Evolutionary conservation across 2,888 invertebrate species (phyloP).

Genomic region (Abrostola triplasia): DNA sequence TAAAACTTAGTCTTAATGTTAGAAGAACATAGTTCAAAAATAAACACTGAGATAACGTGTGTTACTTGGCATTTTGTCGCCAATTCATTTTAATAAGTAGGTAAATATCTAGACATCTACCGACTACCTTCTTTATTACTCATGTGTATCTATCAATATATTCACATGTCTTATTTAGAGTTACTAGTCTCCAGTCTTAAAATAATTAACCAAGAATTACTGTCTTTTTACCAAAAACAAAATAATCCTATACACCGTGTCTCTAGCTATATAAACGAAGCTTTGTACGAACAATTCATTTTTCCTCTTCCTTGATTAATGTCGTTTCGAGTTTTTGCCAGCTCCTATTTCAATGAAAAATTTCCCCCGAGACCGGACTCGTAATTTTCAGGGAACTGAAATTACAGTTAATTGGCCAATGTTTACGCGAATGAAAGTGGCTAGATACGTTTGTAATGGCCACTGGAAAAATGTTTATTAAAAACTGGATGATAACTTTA

Average conservation of each 20-base stretch:
- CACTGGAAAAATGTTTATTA: slow-evolving; percentile 22
- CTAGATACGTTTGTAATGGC: slow-evolving; percentile 43
- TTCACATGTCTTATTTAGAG: too few species aligned
- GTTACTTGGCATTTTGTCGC: too few species aligned
- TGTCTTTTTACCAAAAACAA: background rate
- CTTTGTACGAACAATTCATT: slow-evolving; percentile 50
- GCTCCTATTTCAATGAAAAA: slow-evolving; percentile 82
- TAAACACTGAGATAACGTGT: too few species aligned
- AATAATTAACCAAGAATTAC: background rate
- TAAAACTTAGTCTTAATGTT: too few species aligned
- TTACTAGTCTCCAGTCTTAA: too few species aligned
- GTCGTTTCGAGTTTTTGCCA: slow-evolving; percentile 70
- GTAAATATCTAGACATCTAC: too few species aligned
- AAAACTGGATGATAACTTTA: slow-evolving; percentile 8
- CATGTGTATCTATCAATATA: too few species aligned
- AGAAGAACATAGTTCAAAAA: too few species aligned
- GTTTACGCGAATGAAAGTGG: slow-evolving; percentile 57
- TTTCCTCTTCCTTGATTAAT: slow-evolving; percentile 76
- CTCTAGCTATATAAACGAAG: slow-evolving; percentile 15
- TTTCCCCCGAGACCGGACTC: slow-evolving; percentile 77
- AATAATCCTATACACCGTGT: slow-evolving; percentile 5
- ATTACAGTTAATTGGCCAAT: slow-evolving; percentile 71
- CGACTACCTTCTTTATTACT: too few species aligned
- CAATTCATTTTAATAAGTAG: too few species aligned
- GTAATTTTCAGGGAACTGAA: slow-evolving; percentile 71